phyloP scores from a whole-genome alignment of 2,888 invertebrate genomes.

The Eledona agricola region DNA sequence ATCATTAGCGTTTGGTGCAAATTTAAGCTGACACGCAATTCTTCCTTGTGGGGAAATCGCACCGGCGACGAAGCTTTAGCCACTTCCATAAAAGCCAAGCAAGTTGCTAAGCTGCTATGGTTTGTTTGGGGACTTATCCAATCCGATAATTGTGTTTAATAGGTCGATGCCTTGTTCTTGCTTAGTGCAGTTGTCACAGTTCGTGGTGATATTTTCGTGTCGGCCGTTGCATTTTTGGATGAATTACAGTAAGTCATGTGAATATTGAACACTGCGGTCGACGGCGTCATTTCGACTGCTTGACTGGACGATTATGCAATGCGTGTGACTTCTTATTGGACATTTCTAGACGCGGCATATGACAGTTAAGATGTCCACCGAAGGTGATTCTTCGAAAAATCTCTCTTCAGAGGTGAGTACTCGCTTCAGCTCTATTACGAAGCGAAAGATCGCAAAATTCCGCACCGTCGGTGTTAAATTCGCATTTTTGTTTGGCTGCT shows the following conservation, averaged over 20 bases:
- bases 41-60: too few species aligned
- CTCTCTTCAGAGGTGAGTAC: constrained; percentile 58
- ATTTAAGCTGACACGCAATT: constrained; percentile 1
- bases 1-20: not conserved
- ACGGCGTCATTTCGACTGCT: not conserved
- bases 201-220: too few species aligned
- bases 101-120: constrained; percentile 1
- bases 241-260: constrained; percentile 20
- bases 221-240: too few species aligned
- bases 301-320: constrained; percentile 51
- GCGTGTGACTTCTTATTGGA: constrained; percentile 60
- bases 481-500: constrained; percentile 20
- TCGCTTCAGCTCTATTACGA: constrained; percentile 5
- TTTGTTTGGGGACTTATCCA: constrained; percentile 4
- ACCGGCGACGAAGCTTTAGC: constrained; percentile 1
- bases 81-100: constrained; percentile 4
- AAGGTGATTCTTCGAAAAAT: constrained; percentile 62
- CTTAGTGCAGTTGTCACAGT: too few species aligned
- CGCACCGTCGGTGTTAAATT: constrained; percentile 7
- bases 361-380: constrained; percentile 62
- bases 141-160: not conserved
- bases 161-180: too few species aligned
- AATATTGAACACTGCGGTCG: constrained; percentile 1
- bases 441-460: not conserved
- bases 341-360: constrained; percentile 60